Evolutionary conservation across 2,888 invertebrate species (phyloP).

Genomic region (Diploptera punctata): DNA sequence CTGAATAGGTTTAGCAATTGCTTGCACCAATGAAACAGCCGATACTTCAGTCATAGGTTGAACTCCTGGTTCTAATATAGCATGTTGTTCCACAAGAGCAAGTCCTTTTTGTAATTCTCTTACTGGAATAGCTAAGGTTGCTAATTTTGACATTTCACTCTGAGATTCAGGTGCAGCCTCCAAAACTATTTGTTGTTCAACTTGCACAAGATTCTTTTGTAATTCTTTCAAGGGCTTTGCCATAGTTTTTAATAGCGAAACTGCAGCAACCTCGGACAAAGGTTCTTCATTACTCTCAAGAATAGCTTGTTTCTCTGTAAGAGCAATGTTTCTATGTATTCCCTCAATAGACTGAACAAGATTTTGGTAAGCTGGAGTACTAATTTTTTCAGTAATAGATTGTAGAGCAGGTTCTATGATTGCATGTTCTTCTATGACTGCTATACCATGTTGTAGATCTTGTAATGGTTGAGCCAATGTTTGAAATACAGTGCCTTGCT

Average conservation of each 20-base stretch:
- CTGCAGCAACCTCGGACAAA: constrained; percentile 46
- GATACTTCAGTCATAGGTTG: constrained; percentile 19
- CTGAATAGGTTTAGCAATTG: constrained; percentile 4
- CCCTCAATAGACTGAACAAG: constrained; percentile 40
- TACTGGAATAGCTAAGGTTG: constrained; percentile 40
- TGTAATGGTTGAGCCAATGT: constrained; percentile 50
- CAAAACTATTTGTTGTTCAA: constrained; percentile 49
- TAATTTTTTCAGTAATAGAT: not conserved
- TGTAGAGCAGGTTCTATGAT: constrained; percentile 29
- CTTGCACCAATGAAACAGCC: constrained; percentile 5
- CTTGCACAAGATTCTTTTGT: constrained; percentile 51
- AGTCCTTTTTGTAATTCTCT: constrained; percentile 53
- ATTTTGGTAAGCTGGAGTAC: constrained; percentile 34
- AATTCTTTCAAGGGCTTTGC: constrained; percentile 49
- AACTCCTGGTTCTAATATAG: constrained; percentile 27
- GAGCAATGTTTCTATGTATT: constrained; percentile 40
- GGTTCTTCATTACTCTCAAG: constrained; percentile 33
- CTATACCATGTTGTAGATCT: constrained; percentile 48
- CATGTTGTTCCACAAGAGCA: constrained; percentile 53
- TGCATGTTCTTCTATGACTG: constrained; percentile 34
- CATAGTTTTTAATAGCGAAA: constrained; percentile 38
- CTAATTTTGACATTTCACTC: constrained; percentile 1
- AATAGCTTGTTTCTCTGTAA: constrained; percentile 35
- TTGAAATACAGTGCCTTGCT: constrained; percentile 47
- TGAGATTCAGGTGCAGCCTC: not conserved